A percentile compares a stretch with the other conserved stretches of the same genome.
Evolutionary conservation across 2,888 invertebrate species (phyloP).

Genomic region (Neoscelio sp.): DNA sequence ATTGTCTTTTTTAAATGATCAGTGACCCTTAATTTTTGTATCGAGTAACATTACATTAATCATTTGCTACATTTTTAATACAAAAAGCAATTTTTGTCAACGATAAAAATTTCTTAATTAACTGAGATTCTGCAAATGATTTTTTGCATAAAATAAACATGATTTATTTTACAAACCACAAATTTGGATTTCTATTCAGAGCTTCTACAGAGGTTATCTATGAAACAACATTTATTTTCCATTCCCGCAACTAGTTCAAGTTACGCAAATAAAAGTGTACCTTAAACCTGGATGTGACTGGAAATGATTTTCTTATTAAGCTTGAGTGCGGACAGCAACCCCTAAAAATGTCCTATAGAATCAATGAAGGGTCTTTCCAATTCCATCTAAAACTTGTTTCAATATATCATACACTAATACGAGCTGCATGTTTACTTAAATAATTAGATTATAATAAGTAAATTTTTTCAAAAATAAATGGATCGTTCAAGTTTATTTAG

Average conservation of each 20-base stretch:
- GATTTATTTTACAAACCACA: constrained; percentile 32
- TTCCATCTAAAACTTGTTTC: constrained; percentile 34
- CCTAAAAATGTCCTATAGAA: constrained; percentile 14
- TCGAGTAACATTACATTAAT: no score
- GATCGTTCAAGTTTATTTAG: no score
- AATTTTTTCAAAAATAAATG: constrained; percentile 8
- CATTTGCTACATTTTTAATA: no score
- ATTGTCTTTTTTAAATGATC: no score
- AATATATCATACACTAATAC: constrained; percentile 18
- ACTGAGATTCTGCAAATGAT: no score
- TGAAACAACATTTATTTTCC: constrained; percentile 48
- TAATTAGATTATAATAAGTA: constrained; percentile 14
- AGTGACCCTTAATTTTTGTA: no score
- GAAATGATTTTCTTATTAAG: constrained; percentile 13
- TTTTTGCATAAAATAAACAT: no score
- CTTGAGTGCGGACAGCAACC: background rate
- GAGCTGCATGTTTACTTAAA: constrained; percentile 12
- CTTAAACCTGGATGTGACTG: constrained; percentile 3
- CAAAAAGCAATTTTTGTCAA: no score
- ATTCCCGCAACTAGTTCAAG: constrained; percentile 23
- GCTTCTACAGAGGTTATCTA: constrained; percentile 13
- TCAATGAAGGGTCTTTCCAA: constrained; percentile 12
- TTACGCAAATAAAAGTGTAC: constrained; percentile 15
- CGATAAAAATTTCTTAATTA: no score
- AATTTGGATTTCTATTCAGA: constrained; percentile 31